Conservation (phyloP, 2,888 invertebrate species). For the Archips xylosteana region DNA sequence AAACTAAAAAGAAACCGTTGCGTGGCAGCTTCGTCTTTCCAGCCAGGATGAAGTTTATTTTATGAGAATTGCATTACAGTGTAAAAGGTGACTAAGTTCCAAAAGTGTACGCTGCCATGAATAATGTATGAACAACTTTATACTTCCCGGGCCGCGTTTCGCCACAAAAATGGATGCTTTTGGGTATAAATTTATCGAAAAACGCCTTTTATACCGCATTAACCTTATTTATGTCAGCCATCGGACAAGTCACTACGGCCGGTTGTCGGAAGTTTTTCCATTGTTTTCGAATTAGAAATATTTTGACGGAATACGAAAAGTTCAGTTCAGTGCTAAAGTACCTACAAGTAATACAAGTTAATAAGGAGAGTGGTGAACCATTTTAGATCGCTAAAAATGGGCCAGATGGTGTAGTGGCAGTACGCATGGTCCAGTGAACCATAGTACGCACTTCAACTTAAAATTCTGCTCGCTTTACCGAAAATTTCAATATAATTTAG, state of each 20-base stretch:
- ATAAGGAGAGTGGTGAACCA: neutral
- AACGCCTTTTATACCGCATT: slow-evolving; percentile 77
- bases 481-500: no score
- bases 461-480: no score
- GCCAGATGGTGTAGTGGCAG: neutral
- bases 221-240: slow-evolving; percentile 75
- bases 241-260: slow-evolving; percentile 52
- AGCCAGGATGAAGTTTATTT: slow-evolving; percentile 52
- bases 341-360: neutral
- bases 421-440: neutral
- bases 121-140: slow-evolving; percentile 82
- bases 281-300: slow-evolving; percentile 22
- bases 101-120: slow-evolving; percentile 61
- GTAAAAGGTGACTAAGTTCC: slow-evolving; percentile 61
- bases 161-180: slow-evolving; percentile 71
- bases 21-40: slow-evolving; percentile 43
- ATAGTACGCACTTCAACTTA: neutral
- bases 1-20: slow-evolving; percentile 49
- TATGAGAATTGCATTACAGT: slow-evolving; percentile 47
- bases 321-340: neutral
- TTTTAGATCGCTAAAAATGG: neutral
- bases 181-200: slow-evolving; percentile 79
- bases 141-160: slow-evolving; percentile 70
- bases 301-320: neutral
- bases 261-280: slow-evolving; percentile 43